Evolutionary conservation across 2,797 vertebrate species (phyloP).

Genomic region (Psittacula echo): DNA sequence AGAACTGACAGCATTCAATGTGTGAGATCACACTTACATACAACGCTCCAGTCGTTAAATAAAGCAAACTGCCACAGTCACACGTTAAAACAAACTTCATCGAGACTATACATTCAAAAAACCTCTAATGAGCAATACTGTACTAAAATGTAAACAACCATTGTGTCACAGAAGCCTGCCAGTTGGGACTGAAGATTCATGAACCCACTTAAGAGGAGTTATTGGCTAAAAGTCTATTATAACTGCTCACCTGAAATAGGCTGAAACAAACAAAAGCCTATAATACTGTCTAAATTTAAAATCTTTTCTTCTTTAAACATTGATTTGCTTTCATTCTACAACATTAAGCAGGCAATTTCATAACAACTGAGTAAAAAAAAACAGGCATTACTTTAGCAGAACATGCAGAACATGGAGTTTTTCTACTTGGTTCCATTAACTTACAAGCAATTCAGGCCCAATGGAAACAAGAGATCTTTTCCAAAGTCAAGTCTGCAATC

Average conservation of each 20-base stretch:
- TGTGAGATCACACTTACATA: conserved; percentile 27
- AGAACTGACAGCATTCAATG: conserved; percentile 45
- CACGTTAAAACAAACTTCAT: conserved; percentile 18
- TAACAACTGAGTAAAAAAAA: conserved; percentile 76
- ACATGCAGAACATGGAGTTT: conserved; percentile 84
- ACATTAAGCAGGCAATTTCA: conserved; percentile 78
- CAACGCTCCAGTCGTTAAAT: background rate
- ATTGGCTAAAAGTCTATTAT: conserved; percentile 55
- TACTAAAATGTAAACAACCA: conserved; percentile 64
- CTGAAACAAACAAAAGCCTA: conserved; percentile 69
- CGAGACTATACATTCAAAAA: conserved; percentile 47
- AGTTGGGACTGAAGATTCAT: conserved; percentile 41
- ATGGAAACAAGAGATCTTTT: conserved; percentile 70
- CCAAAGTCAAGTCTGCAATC: conserved; percentile 52
- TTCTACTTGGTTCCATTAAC: conserved; percentile 78
- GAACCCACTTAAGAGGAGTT: conserved; percentile 43
- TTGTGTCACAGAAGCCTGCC: conserved; percentile 66
- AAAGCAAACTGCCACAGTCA: conserved; percentile 68
- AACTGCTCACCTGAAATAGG: conserved; percentile 84
- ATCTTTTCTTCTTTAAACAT: conserved; percentile 67
- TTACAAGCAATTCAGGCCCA: conserved; percentile 73
- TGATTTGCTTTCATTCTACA: conserved; percentile 72
- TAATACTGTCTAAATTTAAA: conserved; percentile 41
- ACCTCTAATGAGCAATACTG: conserved; percentile 41
- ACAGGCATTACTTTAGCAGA: conserved; percentile 77